Evolutionary conservation across 2,797 vertebrate genomes (phyloP).

Genomic region (Ciconia nigra): DNA sequence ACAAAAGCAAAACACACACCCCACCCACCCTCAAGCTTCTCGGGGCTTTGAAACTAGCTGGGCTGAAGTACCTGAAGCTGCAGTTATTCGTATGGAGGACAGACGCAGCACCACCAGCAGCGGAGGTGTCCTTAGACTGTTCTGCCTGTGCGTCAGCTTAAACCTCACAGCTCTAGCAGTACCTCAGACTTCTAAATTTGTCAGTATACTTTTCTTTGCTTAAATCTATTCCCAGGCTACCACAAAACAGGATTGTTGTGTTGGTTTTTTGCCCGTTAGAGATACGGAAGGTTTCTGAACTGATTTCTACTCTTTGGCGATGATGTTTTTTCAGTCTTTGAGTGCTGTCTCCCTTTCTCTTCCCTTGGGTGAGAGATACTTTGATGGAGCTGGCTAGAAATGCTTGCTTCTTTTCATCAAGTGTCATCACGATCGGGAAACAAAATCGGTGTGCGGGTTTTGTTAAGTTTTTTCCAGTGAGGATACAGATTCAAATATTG

Average conservation of each 20-base stretch:
- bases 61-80: neutral
- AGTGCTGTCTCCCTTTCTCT: neutral
- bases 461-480: neutral
- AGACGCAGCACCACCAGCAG: neutral
- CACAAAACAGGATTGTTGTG: neutral
- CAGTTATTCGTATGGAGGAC: neutral
- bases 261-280: neutral
- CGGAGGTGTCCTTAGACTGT: neutral
- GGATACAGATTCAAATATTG: neutral
- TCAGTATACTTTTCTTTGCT: neutral
- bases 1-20: neutral
- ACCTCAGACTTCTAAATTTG: neutral
- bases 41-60: neutral
- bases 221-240: neutral
- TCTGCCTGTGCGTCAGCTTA: neutral
- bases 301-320: neutral
- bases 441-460: neutral
- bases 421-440: rapidly evolving
- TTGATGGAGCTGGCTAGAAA: neutral
- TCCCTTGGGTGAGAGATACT: neutral
- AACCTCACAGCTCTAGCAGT: neutral
- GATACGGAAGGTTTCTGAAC: neutral
- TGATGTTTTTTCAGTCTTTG: neutral
- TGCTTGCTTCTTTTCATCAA: neutral
- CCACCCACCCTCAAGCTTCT: neutral